These are phyloP conservation scores for Taphrorychus bicolor DNA, from an alignment of 2,888 invertebrate species.

Conservation along the genomic window DNA sequence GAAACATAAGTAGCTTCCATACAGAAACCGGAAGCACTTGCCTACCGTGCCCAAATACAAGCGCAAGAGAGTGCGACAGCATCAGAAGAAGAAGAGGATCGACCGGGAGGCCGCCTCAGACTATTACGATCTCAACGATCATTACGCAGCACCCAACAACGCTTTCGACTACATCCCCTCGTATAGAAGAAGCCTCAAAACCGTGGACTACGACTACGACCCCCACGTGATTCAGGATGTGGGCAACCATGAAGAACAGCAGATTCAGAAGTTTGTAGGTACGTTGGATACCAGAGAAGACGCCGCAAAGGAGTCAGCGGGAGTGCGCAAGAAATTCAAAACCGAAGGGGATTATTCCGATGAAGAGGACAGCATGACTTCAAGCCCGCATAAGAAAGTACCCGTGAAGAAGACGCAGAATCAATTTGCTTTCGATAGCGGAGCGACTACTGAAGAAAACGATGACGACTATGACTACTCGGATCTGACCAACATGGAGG, in stretches of 20 bases:
- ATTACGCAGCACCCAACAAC: constrained; percentile 15
- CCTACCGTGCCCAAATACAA: constrained; percentile 26
- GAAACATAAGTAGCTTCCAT: too few relatives aligned
- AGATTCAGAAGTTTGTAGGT: neutral
- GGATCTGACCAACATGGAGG: constrained; percentile 22
- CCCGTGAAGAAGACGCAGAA: constrained; percentile 44
- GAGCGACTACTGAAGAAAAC: constrained; percentile 39
- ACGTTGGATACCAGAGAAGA: neutral
- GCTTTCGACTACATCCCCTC: constrained; percentile 36
- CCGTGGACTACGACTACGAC: constrained; percentile 25
- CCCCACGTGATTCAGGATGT: constrained; percentile 27
- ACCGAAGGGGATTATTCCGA: constrained; percentile 47
- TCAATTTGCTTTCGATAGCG: constrained; percentile 38
- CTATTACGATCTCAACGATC: constrained; percentile 15
- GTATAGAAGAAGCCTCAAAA: constrained; percentile 40
- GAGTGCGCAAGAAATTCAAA: constrained; percentile 30
- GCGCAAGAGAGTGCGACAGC: constrained; percentile 17
- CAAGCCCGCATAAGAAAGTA: constrained; percentile 30
- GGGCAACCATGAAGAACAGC: constrained; percentile 14
- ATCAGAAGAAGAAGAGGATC: constrained; percentile 7
- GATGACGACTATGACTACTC: constrained; percentile 42
- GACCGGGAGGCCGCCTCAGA: constrained; percentile 10
- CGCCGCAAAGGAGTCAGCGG: neutral
- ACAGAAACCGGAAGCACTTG: constrained; percentile 24
- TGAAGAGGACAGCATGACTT: constrained; percentile 45